Conservation (phyloP, 2,888 invertebrate species). For the Zeuzera pyrina region DNA sequence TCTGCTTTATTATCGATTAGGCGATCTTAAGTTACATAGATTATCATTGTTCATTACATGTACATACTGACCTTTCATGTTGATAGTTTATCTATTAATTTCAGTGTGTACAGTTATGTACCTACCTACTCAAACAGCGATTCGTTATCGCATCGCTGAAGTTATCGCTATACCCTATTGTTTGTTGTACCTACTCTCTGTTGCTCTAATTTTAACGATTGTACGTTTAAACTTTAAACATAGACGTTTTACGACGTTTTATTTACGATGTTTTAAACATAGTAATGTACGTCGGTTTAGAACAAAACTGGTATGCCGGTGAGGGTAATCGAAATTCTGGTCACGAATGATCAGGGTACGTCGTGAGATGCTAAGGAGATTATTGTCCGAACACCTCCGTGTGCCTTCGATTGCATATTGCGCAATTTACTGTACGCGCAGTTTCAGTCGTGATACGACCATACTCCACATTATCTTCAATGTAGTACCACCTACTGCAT, state of each 20-base stretch:
- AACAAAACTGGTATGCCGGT: too few species aligned
- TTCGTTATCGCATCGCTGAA: constrained; percentile 31
- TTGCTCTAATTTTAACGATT: constrained; percentile 23
- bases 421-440: constrained; percentile 57
- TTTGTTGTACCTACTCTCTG: constrained; percentile 33
- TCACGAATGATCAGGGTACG: constrained; percentile 43
- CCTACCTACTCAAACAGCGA: too few species aligned
- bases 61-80: too few species aligned
- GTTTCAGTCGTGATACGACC: constrained; percentile 40
- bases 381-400: constrained; percentile 33
- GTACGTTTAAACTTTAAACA: too few species aligned
- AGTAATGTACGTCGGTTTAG: too few species aligned
- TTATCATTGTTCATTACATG: too few species aligned
- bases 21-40: too few species aligned
- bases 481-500: constrained; percentile 42
- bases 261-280: too few species aligned
- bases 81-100: too few species aligned
- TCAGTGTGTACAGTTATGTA: too few species aligned
- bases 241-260: too few species aligned
- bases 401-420: constrained; percentile 56
- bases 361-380: constrained; percentile 55
- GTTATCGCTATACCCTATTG: constrained; percentile 32
- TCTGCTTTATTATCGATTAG: too few species aligned
- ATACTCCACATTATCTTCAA: constrained; percentile 39
- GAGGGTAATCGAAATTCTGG: constrained; percentile 36